phyloP scores from a whole-genome alignment of 2,888 invertebrate species.

The Eupithecia inturbata region DNA sequence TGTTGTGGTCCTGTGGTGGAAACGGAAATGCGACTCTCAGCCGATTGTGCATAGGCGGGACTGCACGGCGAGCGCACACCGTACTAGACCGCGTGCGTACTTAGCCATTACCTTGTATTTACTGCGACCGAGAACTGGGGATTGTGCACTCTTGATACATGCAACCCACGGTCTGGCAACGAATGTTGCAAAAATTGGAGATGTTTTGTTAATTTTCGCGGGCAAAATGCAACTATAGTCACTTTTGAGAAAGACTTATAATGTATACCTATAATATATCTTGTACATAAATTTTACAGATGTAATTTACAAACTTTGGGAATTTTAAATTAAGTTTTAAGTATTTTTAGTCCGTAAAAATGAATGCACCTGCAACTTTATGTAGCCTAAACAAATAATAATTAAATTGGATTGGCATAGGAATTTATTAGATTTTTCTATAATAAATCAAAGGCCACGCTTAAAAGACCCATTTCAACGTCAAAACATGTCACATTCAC shows the following conservation, averaged over 20 bases:
- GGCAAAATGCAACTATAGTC: neutral
- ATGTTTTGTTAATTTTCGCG: neutral
- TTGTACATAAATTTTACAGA: neutral
- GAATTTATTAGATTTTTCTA: neutral
- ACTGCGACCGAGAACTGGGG: constrained; percentile 71
- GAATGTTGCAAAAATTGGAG: neutral
- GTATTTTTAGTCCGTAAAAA: neutral
- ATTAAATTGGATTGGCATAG: neutral
- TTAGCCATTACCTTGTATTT: constrained; percentile 85
- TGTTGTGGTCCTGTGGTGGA: constrained; percentile 72
- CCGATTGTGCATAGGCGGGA: constrained; percentile 83
- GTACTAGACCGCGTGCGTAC: constrained; percentile 84
- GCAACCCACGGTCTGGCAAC: constrained; percentile 27
- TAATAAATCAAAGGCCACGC: neutral
- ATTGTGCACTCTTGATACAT: constrained; percentile 69
- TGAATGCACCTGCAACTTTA: neutral
- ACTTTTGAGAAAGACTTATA: neutral
- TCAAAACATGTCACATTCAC: neutral
- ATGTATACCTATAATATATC: neutral
- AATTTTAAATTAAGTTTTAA: neutral
- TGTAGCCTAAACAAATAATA: neutral
- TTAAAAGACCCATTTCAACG: constrained; percentile 6
- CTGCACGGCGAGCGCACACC: constrained; percentile 83
- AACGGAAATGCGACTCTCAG: constrained; percentile 81
- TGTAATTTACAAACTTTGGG: neutral